Evolutionary conservation across 2,888 invertebrate species (phyloP).

Genomic region (Euphydryas editha): DNA sequence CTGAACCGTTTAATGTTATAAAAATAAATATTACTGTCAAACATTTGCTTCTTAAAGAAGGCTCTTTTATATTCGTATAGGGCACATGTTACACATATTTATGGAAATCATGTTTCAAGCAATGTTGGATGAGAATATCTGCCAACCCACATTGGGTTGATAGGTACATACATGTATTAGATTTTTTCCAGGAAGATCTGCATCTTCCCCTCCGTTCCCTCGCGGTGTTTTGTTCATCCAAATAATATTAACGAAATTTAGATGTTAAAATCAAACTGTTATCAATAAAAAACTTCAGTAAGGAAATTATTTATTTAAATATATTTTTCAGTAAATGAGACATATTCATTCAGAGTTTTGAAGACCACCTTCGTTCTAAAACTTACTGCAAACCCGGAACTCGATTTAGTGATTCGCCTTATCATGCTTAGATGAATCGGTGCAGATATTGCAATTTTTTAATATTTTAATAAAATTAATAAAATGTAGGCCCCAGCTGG

Average conservation of each 20-base stretch:
- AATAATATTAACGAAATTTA: too few species aligned
- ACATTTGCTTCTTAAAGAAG: neutral
- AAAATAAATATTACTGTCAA: neutral
- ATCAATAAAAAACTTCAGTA: neutral
- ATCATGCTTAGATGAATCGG: slow-evolving; percentile 28
- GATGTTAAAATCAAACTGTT: neutral
- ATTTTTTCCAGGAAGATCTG: too few species aligned
- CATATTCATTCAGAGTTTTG: slow-evolving; percentile 11
- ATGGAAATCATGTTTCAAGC: too few species aligned
- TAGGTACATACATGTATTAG: too few species aligned
- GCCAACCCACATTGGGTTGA: too few species aligned
- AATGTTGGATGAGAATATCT: too few species aligned
- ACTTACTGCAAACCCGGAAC: slow-evolving; percentile 16
- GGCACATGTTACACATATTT: too few species aligned
- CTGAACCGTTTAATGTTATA: neutral
- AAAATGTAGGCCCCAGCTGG: slow-evolving; percentile 27
- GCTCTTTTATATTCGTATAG: too few species aligned
- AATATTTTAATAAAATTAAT: slow-evolving; percentile 14
- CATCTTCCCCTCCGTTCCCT: too few species aligned
- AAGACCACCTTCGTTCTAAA: neutral
- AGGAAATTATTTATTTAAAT: neutral
- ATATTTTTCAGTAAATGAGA: slow-evolving; percentile 1
- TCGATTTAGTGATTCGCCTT: slow-evolving; percentile 22
- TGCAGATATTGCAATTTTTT: slow-evolving; percentile 37
- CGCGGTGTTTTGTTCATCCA: too few species aligned